Base-by-base conservation (phyloP, 2,888 invertebrate species). In the Amaurobius ferox region DNA sequence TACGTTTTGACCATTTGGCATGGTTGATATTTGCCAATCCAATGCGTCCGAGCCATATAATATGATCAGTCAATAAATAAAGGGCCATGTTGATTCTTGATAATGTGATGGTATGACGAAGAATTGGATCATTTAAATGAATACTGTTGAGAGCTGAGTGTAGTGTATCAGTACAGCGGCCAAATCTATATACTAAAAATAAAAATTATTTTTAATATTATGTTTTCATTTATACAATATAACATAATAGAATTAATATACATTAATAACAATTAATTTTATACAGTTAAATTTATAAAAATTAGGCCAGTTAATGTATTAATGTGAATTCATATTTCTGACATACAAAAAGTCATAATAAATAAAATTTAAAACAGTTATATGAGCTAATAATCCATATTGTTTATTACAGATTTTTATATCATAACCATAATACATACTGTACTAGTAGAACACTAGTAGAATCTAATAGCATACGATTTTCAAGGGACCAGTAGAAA, bases 61-160 rank as follows among this genome's bases (percentile, higher is more conserved):
- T 93, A 90, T 98, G 97, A 91, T 98, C 98, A 16, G 96, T 94
- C 67, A 97, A 92, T 1, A 98, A 93, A 90, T 94, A 98, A 30
- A 96, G 91, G 0, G 96, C 94, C 91, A 95, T 94, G 30, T 95
- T 94, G 73, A 97, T 92, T 92, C 95, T 96, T 87, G 96, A 95
- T 72, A 96, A 90, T 0, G 96, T 95, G 40, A 96, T 91, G 32
- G 95, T 94, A 11, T 95, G 91, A 88, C 95, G 93, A 26, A 97
- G 91, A 2, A 94, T 92, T 19, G 94, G 90, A 90, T 97, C 95
- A 32, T 94, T 94, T 90, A 96, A 94, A 88, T 95, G 94, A 87
- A 96, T 93, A 16, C 94, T 93, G 76, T 94, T 94, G 72, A 96
- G 90, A 0, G 95, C 94, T 29, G 94, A 93, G 90, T 97, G 95